phyloP scores from a whole-genome alignment of 1,140 invertebrate genomes.

The Lucilia sericata region DNA sequence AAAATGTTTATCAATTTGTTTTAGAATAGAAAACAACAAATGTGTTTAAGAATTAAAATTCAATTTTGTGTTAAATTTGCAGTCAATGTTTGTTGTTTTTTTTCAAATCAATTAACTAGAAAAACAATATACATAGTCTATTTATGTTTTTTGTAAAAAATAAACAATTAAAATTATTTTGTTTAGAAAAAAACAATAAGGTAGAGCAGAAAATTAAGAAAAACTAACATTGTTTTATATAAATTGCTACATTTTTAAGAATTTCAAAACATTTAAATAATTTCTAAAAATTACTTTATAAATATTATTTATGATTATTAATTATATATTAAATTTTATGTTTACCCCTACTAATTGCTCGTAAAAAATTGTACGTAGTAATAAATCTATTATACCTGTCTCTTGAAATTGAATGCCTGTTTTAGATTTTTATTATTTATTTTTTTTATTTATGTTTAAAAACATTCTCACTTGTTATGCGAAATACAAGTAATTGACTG shows the following conservation, averaged over 20 bases:
- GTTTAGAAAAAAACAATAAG: background rate
- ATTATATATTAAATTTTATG: background rate
- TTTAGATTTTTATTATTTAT: background rate
- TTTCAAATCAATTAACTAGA: constrained; percentile 10
- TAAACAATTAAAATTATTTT: constrained; percentile 1
- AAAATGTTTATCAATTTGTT: constrained; percentile 18
- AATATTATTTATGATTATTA: no score
- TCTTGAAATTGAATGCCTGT: background rate
- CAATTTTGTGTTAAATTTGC: background rate
- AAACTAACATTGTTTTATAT: no score
- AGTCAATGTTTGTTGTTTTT: background rate
- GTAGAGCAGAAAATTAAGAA: background rate
- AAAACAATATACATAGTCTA: background rate
- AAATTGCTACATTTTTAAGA: no score
- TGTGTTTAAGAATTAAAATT: background rate
- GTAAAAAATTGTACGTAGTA: background rate
- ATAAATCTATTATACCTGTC: background rate
- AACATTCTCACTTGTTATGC: constrained; percentile 17
- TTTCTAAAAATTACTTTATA: no score
- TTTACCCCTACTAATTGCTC: background rate
- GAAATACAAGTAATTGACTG: constrained; percentile 33
- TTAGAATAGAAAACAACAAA: background rate
- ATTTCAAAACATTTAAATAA: no score
- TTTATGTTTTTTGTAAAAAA: background rate
- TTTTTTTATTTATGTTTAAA: background rate